Percentiles rank a stretch among this genome's conserved stretches.
Evolutionary conservation across 2,888 invertebrate species (phyloP).

Genomic region (Lottia scabra): DNA sequence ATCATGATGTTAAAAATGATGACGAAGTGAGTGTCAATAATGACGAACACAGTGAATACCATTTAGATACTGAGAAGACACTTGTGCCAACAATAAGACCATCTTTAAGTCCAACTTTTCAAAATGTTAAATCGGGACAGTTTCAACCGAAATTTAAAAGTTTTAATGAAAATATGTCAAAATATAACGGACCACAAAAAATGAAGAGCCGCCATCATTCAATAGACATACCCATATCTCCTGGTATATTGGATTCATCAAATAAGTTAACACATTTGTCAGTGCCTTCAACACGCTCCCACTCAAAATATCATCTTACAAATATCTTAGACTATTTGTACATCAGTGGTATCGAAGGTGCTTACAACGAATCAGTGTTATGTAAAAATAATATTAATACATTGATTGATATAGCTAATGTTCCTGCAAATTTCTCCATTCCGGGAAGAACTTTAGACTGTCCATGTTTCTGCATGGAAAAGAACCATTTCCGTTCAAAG

Average conservation of each 20-base stretch:
- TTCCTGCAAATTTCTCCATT: conserved; percentile 32
- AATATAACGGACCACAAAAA: background rate
- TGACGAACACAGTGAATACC: too few species aligned
- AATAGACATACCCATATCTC: background rate
- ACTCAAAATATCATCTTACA: conserved; percentile 9
- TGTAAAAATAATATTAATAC: conserved; percentile 70
- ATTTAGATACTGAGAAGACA: background rate
- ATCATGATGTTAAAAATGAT: too few species aligned
- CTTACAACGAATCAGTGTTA: conserved; percentile 68
- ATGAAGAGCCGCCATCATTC: background rate
- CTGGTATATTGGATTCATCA: background rate
- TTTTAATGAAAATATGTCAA: background rate
- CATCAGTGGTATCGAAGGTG: conserved; percentile 69
- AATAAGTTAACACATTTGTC: background rate
- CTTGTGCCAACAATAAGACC: background rate
- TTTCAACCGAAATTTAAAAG: background rate
- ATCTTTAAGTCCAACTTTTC: background rate
- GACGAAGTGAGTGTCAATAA: background rate
- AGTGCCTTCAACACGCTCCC: background rate
- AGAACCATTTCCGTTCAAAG: conserved; percentile 70
- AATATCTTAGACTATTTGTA: conserved; percentile 63
- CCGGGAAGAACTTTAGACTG: conserved; percentile 49
- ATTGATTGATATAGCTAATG: conserved; percentile 69
- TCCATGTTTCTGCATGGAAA: conserved; percentile 56
- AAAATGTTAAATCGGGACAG: background rate